Percentiles rank a stretch among this genome's conserved stretches.
phyloP scores from a whole-genome alignment of 2,888 invertebrate genomes.

The Cryptocephalus moraei region DNA sequence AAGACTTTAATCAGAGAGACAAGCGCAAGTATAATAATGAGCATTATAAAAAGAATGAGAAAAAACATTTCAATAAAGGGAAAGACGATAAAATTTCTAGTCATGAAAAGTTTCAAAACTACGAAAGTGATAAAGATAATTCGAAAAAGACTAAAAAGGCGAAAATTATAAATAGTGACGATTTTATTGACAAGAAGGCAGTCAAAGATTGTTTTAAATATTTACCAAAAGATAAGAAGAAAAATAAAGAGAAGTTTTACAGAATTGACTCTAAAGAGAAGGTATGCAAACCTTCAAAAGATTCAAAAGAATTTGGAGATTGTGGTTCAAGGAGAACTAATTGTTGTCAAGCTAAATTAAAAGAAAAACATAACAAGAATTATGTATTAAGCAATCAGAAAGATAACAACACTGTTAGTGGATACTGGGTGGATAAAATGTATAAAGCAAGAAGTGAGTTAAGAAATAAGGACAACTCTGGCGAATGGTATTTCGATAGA shows the following conservation, averaged over 20 bases:
- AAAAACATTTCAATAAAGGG: neutral
- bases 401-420: slow-evolving; percentile 15
- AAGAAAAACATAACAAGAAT: neutral
- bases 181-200: too few species aligned
- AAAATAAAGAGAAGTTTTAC: too few species aligned
- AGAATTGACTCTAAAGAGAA: too few species aligned
- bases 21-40: neutral
- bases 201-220: too few species aligned
- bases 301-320: too few species aligned
- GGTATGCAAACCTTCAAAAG: too few species aligned
- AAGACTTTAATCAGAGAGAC: neutral
- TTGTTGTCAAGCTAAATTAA: neutral
- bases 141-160: neutral
- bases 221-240: too few species aligned
- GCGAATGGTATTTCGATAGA: slow-evolving; percentile 27
- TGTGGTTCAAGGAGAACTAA: neutral
- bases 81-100: neutral
- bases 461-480: slow-evolving; percentile 19
- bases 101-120: too few species aligned
- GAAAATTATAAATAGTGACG: too few species aligned
- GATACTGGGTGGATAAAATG: slow-evolving; percentile 28
- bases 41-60: neutral
- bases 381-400: neutral
- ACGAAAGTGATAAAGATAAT: neutral
- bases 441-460: slow-evolving; percentile 20